A percentile compares a stretch with the other conserved stretches of the same genome.
Conservation (phyloP, 1,140 invertebrate species). For the Penaeus vannamei region DNA sequence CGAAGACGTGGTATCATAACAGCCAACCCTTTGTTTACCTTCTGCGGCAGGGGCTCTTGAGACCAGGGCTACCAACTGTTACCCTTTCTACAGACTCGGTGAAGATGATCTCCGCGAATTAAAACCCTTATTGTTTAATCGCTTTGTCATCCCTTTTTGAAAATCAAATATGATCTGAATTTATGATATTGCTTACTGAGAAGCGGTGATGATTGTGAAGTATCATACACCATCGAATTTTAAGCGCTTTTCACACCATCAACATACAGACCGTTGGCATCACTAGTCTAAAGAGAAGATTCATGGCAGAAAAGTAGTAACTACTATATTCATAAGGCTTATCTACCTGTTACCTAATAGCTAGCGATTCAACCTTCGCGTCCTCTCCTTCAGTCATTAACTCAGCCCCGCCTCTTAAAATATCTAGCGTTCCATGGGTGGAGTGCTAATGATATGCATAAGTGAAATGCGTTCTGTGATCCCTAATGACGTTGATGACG, state of each 20-base stretch:
- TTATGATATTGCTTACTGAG: too few relatives aligned
- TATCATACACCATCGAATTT: too few relatives aligned
- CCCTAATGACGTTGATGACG: not conserved
- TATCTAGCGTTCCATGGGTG: constrained; percentile 37
- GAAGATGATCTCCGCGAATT: not conserved
- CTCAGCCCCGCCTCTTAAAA: constrained; percentile 41
- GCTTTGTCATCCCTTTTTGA: too few relatives aligned
- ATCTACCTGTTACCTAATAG: not conserved
- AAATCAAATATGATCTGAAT: too few relatives aligned
- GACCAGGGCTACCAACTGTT: constrained; percentile 48
- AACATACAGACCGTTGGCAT: too few relatives aligned
- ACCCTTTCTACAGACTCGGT: not conserved
- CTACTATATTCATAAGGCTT: constrained; percentile 11
- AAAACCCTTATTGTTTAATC: too few relatives aligned
- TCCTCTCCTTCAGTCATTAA: not conserved
- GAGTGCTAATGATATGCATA: constrained; percentile 22
- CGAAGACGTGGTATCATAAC: constrained; percentile 6
- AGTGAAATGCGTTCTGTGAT: constrained; percentile 14
- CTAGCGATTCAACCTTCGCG: constrained; percentile 5
- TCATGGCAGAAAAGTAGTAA: not conserved
- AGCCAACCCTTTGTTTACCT: constrained; percentile 50
- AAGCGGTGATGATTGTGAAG: too few relatives aligned
- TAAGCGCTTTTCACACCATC: too few relatives aligned
- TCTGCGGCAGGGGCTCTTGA: constrained; percentile 41
- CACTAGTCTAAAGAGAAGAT: too few relatives aligned